Percentiles rank a stretch among this genome's conserved stretches.
Conservation (phyloP, 2,888 invertebrate species). For the Aproaerema taeniolella region DNA sequence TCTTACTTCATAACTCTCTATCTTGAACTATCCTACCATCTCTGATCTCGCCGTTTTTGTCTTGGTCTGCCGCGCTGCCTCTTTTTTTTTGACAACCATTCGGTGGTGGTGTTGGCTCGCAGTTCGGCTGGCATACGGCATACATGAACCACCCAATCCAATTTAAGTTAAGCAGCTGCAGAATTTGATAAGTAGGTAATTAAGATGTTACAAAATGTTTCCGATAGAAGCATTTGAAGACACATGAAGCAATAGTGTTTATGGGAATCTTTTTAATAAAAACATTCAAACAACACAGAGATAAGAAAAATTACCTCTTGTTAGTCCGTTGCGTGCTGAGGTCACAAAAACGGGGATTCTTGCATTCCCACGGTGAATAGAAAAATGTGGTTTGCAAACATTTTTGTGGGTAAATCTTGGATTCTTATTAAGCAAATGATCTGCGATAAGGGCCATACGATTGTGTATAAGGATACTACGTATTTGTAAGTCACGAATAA, state of each 20-base stretch:
- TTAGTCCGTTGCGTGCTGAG: slow-evolving; percentile 29
- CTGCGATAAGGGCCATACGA: too few species aligned
- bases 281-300: slow-evolving; percentile 13
- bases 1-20: too few species aligned
- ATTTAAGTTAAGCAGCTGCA: slow-evolving; percentile 1
- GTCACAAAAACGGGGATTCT: slow-evolving; percentile 21
- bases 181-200: too few species aligned
- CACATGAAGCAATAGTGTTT: slow-evolving; percentile 11
- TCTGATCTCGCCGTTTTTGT: too few species aligned
- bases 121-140: too few species aligned
- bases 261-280: slow-evolving; percentile 16
- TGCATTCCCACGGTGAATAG: slow-evolving; percentile 27
- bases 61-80: too few species aligned
- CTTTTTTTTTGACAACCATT: too few species aligned
- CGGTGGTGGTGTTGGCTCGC: too few species aligned
- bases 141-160: too few species aligned
- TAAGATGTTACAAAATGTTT: slow-evolving; percentile 5
- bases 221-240: slow-evolving; percentile 3
- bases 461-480: too few species aligned
- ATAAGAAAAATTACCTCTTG: slow-evolving; percentile 20
- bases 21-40: too few species aligned
- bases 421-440: neutral
- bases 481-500: too few species aligned
- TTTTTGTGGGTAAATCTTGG: slow-evolving; percentile 5
- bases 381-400: slow-evolving; percentile 18